Evolutionary conservation across 2,113 vertebrate genomes (phyloP).

Genomic region (Mugil cephalus): DNA sequence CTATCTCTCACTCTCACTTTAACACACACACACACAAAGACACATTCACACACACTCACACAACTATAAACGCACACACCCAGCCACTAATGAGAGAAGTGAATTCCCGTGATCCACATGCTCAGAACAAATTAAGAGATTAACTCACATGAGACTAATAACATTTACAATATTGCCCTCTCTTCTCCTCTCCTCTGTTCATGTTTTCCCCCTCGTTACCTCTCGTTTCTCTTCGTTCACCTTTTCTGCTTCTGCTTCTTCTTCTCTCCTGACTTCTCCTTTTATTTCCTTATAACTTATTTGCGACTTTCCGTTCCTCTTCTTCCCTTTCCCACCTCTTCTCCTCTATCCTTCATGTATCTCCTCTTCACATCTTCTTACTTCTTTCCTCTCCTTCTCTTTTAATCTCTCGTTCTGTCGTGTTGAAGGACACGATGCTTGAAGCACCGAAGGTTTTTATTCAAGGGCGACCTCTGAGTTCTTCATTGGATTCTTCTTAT

Average conservation of each 20-base stretch:
- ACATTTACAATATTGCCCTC: slow-evolving; percentile 22
- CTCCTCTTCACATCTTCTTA: neutral
- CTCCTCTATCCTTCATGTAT: neutral
- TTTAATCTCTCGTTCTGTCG: neutral
- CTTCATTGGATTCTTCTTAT: neutral
- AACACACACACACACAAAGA: too few relatives aligned
- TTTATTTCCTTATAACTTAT: neutral
- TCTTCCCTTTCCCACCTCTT: neutral
- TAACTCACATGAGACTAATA: slow-evolving; percentile 65
- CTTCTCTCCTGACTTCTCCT: neutral
- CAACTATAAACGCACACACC: neutral
- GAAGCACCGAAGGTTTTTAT: neutral
- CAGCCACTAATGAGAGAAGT: slow-evolving; percentile 50
- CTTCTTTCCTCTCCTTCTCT: neutral
- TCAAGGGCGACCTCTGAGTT: neutral
- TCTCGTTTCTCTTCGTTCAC: too few relatives aligned
- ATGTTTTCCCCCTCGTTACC: neutral
- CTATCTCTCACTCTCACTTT: neutral
- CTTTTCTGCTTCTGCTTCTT: neutral
- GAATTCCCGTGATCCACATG: slow-evolving; percentile 63
- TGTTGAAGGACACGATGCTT: neutral
- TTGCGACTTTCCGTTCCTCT: neutral
- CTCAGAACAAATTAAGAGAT: slow-evolving; percentile 50
- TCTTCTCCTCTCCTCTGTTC: neutral
- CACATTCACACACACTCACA: neutral